Base-by-base conservation (phyloP, 2,113 vertebrate genomes). In the Macroglossus sobrinus region DNA sequence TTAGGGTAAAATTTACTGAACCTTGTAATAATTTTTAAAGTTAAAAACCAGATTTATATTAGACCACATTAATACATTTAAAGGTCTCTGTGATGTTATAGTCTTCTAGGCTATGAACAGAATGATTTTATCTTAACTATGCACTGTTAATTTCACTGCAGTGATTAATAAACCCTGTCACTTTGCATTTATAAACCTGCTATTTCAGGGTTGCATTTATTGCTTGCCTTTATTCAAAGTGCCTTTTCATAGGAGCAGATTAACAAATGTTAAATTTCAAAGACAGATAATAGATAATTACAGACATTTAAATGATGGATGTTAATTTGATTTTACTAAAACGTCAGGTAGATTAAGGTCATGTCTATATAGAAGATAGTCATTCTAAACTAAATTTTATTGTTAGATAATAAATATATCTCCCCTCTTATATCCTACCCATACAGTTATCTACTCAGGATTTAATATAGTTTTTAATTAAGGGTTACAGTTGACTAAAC, bases 301-400 rank as follows among this genome's bases (percentile, higher is more conserved):
- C 91, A 97, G 82, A 90, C 93, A 96, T 91, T 84, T 95, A 96
- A 95, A 97, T 97, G 84, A 97, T 96, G 40, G 72, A 69, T 94
- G 30, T 64, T 98, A 98, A 97, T 98, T 97, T 97, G 72, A 93
- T 82, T 11, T 53, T 97, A 93, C 50, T 95, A 95, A 98, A 98
- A 97, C 22, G 59, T 95, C 94, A 97, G 90, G 97, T 95, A 95
- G 88, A 97, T 43, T 97, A 98, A 98, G 80, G 78, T 82, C 80
- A 82, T 61, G 72, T 97, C 88, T 97, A 66, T 63, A 97, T 63
- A 97, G 94, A 95, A 96, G 90, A 93, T 55, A 97, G 71, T 63
- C 43, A 84, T 98, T 97, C 78, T 40, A 95, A 97, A 96, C 61
- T 64, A 95, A 95, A 85, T 93, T 97, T 95, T 95, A 96, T 68